Base-by-base conservation (phyloP, 2,797 vertebrate genomes). In the Euthynnus affinis region DNA sequence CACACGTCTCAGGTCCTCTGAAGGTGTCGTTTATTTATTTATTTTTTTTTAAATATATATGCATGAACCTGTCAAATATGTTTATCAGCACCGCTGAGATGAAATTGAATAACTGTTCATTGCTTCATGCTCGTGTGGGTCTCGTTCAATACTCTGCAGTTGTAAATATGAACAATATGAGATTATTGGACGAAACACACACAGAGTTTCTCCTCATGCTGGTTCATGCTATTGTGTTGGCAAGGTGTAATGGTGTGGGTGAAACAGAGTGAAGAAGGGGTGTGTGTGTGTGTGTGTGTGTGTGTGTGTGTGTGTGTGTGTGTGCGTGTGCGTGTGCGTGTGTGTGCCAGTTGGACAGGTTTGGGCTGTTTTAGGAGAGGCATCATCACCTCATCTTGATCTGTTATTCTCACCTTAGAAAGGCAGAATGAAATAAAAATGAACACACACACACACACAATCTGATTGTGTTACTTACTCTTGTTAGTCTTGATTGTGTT, bases 21-120 rank as follows among this genome's bases (percentile, higher is more conserved):
- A 42, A 48, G 60, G 37, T 67, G 68, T 22, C 46, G 15, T 71
- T 81, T 59, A 60, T n/a, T n/a, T n/a, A n/a, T n/a, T n/a, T n/a
- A n/a, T n/a, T n/a, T n/a, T n/a, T n/a, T n/a, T n/a, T n/a, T n/a
- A n/a, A n/a, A n/a, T n/a, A n/a, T n/a, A n/a, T n/a, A 68, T 65
- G 81, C 78, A 72, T 71, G 56, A 81, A 87, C 23, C 55, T 0
- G 51, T 88, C 74, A 44, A 29, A 71, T 81, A 13, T 12, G 3
- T 20, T 84, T n/a, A 64, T 46, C n/a, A 9, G 22, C 53, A 44
- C 20, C 1, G 9, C 14, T 40, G 55, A 55, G 25, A 40, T 10
- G 27, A 70, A 27, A 18, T 15, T 1, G 22, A 56, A 53, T 51
- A 70, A 61, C 48, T 22, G 25, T 37, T 42, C 1, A 57, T 53